Base-by-base conservation (phyloP, 2,797 vertebrate species). In the Steatocranus sp. region DNA sequence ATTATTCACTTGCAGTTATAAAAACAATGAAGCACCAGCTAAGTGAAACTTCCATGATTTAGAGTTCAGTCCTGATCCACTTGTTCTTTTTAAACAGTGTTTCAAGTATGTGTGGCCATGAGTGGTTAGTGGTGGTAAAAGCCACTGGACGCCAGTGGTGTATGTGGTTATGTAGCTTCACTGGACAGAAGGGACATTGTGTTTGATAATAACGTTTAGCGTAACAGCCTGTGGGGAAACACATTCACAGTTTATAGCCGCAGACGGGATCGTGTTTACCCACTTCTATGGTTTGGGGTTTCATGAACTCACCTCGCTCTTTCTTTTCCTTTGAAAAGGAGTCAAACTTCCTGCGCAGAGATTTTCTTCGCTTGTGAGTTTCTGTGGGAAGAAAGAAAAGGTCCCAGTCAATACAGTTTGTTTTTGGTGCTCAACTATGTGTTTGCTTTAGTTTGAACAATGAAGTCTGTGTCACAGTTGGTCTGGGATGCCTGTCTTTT, bases 271-370 rank as follows among this genome's bases (percentile, higher is more conserved):
- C 1, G 11, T 46, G 79, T 78, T 73, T 61, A 23, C 53, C 83
- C 73, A 17, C 46, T 70, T 48, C 49, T n/a, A 15, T 43, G 70
- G 43, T 9, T 14, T 20, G 25, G 61, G 18, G 76, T n/a, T 32
- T 66, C 43, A 9, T 43, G 3, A 58, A 83, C 94, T 94, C 83
- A 97, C 96, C 96, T 90, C 96, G 93, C 89, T 97, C 97, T 83
- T 96, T 97, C 94, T 96, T 97, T 82, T 98, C 97, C 88, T 97
- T 97, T 0, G 97, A 97, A 73, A 97, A 96, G 5, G 96, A 97
- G 89, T 98, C 97, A 81, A 97, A 96, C 85, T 97, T 97, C 92
- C 96, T 95, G 66, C 96, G 92, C 36, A 97, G 92, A 1, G 97
- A 97, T 90, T 97, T 98, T 34, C 92, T 95, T 73, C 96, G 91